A percentile compares a stretch with the other conserved stretches of the same genome.
These are phyloP conservation scores for Chaetogeoica ovagalla DNA, from an alignment of 2,888 invertebrate genomes.

Conservation along the genomic window DNA sequence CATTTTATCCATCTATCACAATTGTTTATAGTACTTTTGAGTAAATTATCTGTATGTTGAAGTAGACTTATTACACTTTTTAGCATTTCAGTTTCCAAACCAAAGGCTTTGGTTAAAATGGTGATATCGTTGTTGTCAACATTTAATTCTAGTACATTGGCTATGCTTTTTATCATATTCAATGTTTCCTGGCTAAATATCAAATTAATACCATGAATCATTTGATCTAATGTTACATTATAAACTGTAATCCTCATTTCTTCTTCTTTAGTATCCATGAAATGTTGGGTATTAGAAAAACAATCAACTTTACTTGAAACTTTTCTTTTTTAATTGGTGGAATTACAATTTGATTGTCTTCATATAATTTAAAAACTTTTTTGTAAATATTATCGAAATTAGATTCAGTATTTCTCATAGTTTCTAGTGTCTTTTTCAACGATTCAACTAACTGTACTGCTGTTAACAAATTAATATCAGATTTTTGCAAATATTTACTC, in stretches of 20 bases:
- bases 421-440: neutral
- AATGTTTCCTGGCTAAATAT: neutral
- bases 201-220: neutral
- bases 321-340: neutral
- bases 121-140: neutral
- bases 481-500: no score
- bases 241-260: neutral
- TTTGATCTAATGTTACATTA: neutral
- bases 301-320: neutral
- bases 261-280: neutral
- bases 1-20: no score
- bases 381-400: neutral
- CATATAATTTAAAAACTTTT: neutral
- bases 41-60: neutral
- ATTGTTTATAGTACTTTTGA: neutral
- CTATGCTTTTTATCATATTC: neutral
- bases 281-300: neutral
- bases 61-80: neutral
- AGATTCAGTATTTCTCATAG: slow-evolving; percentile 3
- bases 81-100: neutral
- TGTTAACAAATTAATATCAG: no score
- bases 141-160: neutral
- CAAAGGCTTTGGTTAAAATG: neutral
- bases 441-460: no score
- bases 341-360: slow-evolving; percentile 8